Evolutionary conservation across 2,797 vertebrate genomes (phyloP).

Genomic region (Luscinia luscinia): DNA sequence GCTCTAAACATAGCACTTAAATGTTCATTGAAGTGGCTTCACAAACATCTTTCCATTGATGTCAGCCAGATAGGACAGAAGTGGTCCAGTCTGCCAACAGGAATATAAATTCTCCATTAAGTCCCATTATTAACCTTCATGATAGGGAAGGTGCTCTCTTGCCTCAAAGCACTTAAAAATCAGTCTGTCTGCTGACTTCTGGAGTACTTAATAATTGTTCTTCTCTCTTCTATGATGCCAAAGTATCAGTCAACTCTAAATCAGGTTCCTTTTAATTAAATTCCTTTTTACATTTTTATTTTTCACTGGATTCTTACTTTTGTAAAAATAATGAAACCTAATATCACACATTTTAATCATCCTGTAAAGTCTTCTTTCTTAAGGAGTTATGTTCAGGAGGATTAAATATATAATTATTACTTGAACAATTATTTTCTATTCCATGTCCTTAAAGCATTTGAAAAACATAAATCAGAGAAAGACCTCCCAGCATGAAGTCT

Average conservation of each 20-base stretch:
- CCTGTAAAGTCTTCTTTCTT: neutral
- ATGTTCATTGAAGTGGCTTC: neutral
- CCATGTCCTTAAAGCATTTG: neutral
- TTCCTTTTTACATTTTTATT: neutral
- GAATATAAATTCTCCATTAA: neutral
- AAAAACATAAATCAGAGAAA: neutral
- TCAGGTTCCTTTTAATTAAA: neutral
- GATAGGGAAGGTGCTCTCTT: neutral
- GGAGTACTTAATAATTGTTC: neutral
- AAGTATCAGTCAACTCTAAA: slow-evolving; percentile 7
- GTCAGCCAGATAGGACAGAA: neutral
- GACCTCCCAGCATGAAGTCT: neutral
- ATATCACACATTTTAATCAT: neutral
- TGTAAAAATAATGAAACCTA: neutral
- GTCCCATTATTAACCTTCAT: neutral
- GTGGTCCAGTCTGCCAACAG: neutral
- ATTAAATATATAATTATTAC: neutral
- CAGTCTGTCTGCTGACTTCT: neutral
- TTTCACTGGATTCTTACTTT: neutral
- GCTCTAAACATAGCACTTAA: neutral
- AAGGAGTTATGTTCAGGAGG: neutral
- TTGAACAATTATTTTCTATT: neutral
- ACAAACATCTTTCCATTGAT: neutral
- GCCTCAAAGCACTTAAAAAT: neutral
- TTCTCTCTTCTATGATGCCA: neutral